Percentiles rank a stretch among this genome's conserved stretches.
These are phyloP conservation scores for Excalfactoria chinensis DNA, from an alignment of 2,113 vertebrate species.

Conservation along the genomic window DNA sequence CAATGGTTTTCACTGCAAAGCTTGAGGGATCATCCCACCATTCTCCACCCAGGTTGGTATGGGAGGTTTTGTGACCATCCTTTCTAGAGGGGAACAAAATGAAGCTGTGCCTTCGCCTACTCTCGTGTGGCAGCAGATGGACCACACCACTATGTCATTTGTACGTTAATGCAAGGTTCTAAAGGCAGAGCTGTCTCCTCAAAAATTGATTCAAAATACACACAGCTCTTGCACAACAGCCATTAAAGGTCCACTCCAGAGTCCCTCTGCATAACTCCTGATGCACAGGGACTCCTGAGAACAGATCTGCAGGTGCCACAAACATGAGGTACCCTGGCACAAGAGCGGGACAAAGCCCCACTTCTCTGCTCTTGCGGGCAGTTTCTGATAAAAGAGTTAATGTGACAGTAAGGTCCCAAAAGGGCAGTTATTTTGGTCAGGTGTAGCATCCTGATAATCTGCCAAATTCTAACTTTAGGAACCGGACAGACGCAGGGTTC, in stretches of 20 bases:
- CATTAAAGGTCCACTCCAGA: neutral
- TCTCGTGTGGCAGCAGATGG: fast-evolving
- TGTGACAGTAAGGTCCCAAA: neutral
- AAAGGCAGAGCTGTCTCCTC: neutral
- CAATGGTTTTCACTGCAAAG: neutral
- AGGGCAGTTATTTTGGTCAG: slow-evolving; percentile 54
- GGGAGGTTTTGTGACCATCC: neutral
- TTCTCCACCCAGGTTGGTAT: neutral
- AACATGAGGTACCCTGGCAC: fast-evolving
- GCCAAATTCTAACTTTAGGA: slow-evolving; percentile 69
- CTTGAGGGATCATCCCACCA: neutral
- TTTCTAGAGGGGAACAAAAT: neutral
- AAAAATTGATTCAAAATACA: neutral
- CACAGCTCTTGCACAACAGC: neutral
- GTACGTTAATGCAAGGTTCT: fast-evolving
- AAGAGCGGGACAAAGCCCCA: fast-evolving
- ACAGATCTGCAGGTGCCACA: neutral
- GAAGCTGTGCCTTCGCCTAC: neutral
- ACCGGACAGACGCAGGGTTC: slow-evolving; percentile 6
- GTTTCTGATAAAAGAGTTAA: slow-evolving; percentile 2
- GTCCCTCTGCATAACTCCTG: neutral
- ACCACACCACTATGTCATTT: neutral
- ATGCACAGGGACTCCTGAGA: neutral
- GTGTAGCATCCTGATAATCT: neutral
- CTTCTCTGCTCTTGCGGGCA: neutral